Base-by-base conservation (phyloP, 2,888 invertebrate genomes). In the Eumacrocentrus americanus region DNA sequence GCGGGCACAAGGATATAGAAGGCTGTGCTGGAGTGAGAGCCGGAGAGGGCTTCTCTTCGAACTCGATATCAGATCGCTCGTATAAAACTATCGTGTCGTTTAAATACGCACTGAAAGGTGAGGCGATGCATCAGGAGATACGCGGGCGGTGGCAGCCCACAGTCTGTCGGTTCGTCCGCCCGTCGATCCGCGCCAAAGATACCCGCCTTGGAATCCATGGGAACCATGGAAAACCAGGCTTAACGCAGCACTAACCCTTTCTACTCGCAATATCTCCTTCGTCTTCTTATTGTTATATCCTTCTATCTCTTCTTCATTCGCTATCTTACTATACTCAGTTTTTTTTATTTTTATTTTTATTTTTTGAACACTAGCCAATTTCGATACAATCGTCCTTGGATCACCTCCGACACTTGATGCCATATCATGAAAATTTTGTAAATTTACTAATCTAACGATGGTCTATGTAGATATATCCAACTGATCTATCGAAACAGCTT, bases 51-150 rank as follows among this genome's bases (percentile, higher is more conserved):
- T 74, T 75, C 73, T 72, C 74, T 74, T 74, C 70, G 70, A 73
- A 73, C 64, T 63, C 73, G 77, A 76, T 79, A 80, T 80, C 80
- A 80, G 80, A 80, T 80, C 79, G 77, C 76, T 74, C 77, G 80
- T 79, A 78, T 80, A 80, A 79, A 80, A 80, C 77, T 77, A 80
- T 79, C 80, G 80, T 80, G 80, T 80, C 80, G 79, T 79, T 80
- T 80, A 80, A 80, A 80, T 80, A 80, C 80, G 80, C 80, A 80
- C 79, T 80, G 80, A 80, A 80, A 80, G 80, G 80, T 80, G 80
- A 80, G 80, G 80, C 77, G 80, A 80, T 80, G 80, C 77, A 80
- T 80, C 79, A 77, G 80, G 67, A 80, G 80, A 80, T 80, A 80
- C 77, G 78, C 78, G 76, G 75, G 76, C 79, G 78, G 78, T 78